Evolutionary conservation across 2,888 invertebrate species (phyloP).

Genomic region (Apotomis capreana): DNA sequence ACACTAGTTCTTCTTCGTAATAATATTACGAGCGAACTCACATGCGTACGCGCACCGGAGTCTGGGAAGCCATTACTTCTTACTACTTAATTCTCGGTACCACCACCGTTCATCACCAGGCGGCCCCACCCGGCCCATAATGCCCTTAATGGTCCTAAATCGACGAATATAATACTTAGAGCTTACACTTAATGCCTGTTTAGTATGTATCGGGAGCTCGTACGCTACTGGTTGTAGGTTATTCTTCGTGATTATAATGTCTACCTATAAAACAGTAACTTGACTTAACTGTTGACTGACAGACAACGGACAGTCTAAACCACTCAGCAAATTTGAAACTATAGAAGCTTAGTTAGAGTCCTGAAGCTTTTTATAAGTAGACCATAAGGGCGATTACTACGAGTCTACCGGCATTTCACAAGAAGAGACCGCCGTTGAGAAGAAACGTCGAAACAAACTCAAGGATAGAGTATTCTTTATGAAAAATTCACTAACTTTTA

Average conservation of each 20-base stretch:
- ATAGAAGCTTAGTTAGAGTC: too few species aligned
- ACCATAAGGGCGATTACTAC: too few species aligned
- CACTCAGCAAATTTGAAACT: too few species aligned
- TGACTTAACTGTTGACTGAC: too few species aligned
- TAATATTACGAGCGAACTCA: constrained; percentile 31
- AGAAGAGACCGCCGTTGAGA: too few species aligned
- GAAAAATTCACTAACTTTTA: too few species aligned
- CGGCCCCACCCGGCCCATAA: constrained; percentile 50
- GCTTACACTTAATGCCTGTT: constrained; percentile 45
- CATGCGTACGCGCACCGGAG: constrained; percentile 28
- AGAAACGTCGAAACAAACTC: too few species aligned
- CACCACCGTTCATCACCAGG: constrained; percentile 40
- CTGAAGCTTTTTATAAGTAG: too few species aligned
- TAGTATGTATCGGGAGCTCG: constrained; percentile 55
- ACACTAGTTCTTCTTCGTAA: constrained; percentile 28
- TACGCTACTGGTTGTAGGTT: constrained; percentile 44
- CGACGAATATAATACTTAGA: constrained; percentile 55
- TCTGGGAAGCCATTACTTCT: constrained; percentile 52
- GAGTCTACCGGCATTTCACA: too few species aligned
- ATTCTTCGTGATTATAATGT: constrained; percentile 37
- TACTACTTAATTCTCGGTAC: constrained; percentile 52
- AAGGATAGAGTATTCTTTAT: too few species aligned
- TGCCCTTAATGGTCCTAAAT: constrained; percentile 59
- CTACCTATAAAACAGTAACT: background rate
- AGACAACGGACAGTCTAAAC: too few species aligned